phyloP scores from a whole-genome alignment of 1,140 invertebrate species.

The Leptinotarsa lineolata region DNA sequence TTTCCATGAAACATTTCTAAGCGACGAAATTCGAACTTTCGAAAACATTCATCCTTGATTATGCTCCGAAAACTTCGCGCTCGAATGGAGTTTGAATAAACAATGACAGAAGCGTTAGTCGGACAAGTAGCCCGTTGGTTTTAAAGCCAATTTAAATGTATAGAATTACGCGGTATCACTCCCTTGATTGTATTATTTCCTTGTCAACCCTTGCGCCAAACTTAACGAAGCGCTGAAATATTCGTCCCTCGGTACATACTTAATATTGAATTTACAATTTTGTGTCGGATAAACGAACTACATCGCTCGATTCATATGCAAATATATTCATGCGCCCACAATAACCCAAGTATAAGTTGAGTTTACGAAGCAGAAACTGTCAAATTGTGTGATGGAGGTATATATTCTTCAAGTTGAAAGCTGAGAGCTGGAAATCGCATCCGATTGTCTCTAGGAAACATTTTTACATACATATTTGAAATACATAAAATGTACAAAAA shows the following conservation, averaged over 20 bases:
- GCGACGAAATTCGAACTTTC: no score
- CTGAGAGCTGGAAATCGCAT: no score
- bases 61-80: background rate
- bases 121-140: slow-evolving; percentile 3
- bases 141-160: slow-evolving; percentile 53
- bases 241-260: slow-evolving; percentile 38
- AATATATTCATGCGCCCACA: slow-evolving; percentile 14
- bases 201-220: slow-evolving; percentile 43
- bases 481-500: no score
- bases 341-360: background rate
- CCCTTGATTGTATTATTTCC: slow-evolving; percentile 45
- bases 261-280: slow-evolving; percentile 28
- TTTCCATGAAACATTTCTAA: no score
- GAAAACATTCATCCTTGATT: background rate
- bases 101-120: slow-evolving; percentile 4
- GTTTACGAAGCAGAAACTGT: slow-evolving; percentile 5
- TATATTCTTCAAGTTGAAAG: no score
- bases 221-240: slow-evolving; percentile 46
- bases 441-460: no score
- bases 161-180: slow-evolving; percentile 50
- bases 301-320: slow-evolving; percentile 18
- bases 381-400: slow-evolving; percentile 1
- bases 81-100: background rate
- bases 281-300: slow-evolving; percentile 8
- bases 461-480: no score